Conservation (phyloP, 2,113 vertebrate species). For the Alaudala cheleensis region DNA sequence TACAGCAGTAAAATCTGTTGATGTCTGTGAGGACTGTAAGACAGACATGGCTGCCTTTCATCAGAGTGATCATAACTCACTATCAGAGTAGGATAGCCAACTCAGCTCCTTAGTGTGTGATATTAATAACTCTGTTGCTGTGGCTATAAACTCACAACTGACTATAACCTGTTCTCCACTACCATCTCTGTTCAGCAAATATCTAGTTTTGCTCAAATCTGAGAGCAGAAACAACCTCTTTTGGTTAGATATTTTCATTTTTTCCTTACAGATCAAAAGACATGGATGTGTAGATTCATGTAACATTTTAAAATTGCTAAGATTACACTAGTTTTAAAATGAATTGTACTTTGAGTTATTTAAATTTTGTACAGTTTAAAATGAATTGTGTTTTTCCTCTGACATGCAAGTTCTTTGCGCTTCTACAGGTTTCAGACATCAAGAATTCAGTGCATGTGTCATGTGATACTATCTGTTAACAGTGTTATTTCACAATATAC, state of each 20-base stretch:
- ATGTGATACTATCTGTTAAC: neutral
- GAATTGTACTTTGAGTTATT: neutral
- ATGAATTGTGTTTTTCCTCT: neutral
- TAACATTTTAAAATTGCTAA: neutral
- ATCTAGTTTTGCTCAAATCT: neutral
- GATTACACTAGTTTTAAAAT: neutral
- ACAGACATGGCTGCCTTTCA: neutral
- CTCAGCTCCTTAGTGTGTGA: neutral
- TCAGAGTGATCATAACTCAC: neutral
- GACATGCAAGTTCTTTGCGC: neutral
- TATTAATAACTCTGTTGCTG: neutral
- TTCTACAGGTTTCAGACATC: neutral
- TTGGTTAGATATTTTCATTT: neutral
- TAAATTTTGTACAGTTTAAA: neutral
- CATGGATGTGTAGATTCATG: neutral
- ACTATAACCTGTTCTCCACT: neutral
- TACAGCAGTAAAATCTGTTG: neutral
- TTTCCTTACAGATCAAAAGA: neutral
- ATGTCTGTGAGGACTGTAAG: neutral
- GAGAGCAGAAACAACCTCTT: neutral
- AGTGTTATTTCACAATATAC: neutral
- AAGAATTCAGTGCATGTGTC: neutral
- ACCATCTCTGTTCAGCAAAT: neutral
- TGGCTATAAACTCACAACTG: neutral
- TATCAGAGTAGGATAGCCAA: neutral